A percentile compares a stretch with the other conserved stretches of the same genome.
phyloP scores from a whole-genome alignment of 2,888 invertebrate species.

The Hypselothyrea guttata region DNA sequence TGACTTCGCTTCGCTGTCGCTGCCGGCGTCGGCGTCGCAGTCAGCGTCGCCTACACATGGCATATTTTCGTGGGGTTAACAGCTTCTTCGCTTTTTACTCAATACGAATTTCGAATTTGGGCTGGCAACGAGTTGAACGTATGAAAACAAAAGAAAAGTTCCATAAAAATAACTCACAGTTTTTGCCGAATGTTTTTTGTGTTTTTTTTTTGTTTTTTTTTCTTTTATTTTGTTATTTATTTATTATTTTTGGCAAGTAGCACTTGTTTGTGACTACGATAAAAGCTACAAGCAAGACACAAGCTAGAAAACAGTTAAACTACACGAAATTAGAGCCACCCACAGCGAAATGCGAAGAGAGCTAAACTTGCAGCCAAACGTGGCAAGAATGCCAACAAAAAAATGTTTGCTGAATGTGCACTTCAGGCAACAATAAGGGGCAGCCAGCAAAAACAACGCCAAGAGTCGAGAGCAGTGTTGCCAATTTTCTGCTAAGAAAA shows the following conservation, averaged over 20 bases:
- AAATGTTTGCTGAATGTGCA: slow-evolving; percentile 5
- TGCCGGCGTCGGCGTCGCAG: background rate
- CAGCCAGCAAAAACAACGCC: too few species aligned
- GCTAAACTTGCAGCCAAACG: background rate
- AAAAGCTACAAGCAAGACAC: slow-evolving; percentile 26
- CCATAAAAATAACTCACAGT: slow-evolving; percentile 16
- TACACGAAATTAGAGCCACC: slow-evolving; percentile 39
- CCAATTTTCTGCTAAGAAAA: too few species aligned
- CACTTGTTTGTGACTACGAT: slow-evolving; percentile 13
- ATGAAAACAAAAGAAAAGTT: slow-evolving; percentile 42
- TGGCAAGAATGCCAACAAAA: background rate
- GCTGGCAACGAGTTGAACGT: slow-evolving; percentile 52
- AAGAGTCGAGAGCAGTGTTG: too few species aligned
- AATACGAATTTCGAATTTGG: slow-evolving; percentile 40
- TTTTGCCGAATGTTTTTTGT: too few species aligned
- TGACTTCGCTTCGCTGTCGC: slow-evolving; percentile 37
- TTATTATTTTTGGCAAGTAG: slow-evolving; percentile 37
- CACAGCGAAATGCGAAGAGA: slow-evolving; percentile 14
- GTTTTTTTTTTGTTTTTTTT: too few species aligned
- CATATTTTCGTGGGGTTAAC: slow-evolving; percentile 45
- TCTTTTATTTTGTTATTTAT: too few species aligned
- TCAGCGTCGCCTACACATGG: slow-evolving; percentile 50
- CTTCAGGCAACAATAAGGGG: slow-evolving; percentile 36
- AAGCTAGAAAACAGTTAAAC: slow-evolving; percentile 27
- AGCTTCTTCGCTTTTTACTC: slow-evolving; percentile 24